These are phyloP conservation scores for Alethe diademata DNA, from an alignment of 2,113 vertebrate genomes.

Conservation along the genomic window DNA sequence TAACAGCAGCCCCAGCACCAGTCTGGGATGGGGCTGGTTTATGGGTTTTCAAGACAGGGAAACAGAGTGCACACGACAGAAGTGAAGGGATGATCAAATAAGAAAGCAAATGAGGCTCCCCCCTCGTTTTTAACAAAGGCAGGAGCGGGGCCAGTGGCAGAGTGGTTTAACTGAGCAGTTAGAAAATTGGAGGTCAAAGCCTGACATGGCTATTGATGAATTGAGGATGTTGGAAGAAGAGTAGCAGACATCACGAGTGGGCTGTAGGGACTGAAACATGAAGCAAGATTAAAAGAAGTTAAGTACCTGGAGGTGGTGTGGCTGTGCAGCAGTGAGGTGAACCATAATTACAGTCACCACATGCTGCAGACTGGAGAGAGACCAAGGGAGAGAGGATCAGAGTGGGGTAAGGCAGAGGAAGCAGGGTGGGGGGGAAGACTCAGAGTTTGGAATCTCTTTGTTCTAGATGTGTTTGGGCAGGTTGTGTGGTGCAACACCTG, in stretches of 20 bases:
- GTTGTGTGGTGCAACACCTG: background rate
- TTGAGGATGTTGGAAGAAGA: slow-evolving; percentile 39
- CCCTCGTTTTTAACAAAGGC: slow-evolving; percentile 36
- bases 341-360: background rate
- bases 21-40: background rate
- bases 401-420: background rate
- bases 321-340: background rate
- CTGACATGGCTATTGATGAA: slow-evolving; percentile 53
- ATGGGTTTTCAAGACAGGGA: background rate
- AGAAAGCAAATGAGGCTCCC: slow-evolving; percentile 46
- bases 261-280: slow-evolving; percentile 29
- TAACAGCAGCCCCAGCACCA: background rate
- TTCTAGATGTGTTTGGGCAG: background rate
- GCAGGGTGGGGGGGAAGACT: background rate
- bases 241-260: slow-evolving; percentile 19
- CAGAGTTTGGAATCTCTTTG: background rate
- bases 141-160: background rate
- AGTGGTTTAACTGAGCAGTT: slow-evolving; percentile 51
- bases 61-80: background rate
- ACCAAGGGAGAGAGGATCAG: background rate
- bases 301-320: slow-evolving; percentile 50
- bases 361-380: background rate
- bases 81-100: slow-evolving; percentile 33
- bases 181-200: slow-evolving; percentile 53
- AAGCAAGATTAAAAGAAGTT: slow-evolving; percentile 61